Evolutionary conservation across 2,797 vertebrate genomes (phyloP), one percentile per base, ranked within the genome.

Genomic region (Cyprinella venusta): DNA sequence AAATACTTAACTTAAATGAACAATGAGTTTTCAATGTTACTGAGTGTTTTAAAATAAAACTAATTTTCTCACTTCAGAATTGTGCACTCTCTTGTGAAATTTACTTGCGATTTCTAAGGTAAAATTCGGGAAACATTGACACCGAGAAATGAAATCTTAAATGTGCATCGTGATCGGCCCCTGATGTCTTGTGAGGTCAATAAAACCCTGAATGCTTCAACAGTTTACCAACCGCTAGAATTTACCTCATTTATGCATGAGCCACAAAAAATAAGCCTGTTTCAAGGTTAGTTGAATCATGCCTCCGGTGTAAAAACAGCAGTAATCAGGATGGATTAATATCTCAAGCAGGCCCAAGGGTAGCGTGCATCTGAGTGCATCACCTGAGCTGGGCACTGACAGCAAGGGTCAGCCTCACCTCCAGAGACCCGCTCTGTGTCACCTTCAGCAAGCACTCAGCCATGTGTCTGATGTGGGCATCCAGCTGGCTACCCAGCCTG

Each of bases 271-370:
- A 80, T 26, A 45, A 80, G 54, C 76, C 81, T 61, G 45, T 45
- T 67, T 83, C 81, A 87, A 87, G 85, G 86, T 88, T 80, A 83
- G 63, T 50, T 78, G 80, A 65, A 59, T 24, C 52, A 50, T 45
- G 78, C 87, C 84, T 83, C 56, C 2, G 71, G 85, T 69, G 18
- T 69, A 63, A 82, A 84, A 85, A 64, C 75, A 75, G 33, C 76
- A 67, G 76, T 82, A 83, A 88, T 89, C 86, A 85, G 85, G 86
- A 86, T 84, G 81, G 71, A 89, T 90, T 87, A 86, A 48, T 82
- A 84, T 82, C 69, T 71, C 45, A 69, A 80, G 42, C 33, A 24
- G 63, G 38, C 88, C 82, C 67, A 40, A 64, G 82, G 88, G 38
- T 79, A 65, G 68, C 79, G 38, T 38, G 78, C 70, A 76, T 71